Percentiles rank a stretch among this genome's conserved stretches.
Evolutionary conservation across 2,888 invertebrate genomes (phyloP).

Genomic region (Volucella zonaria): DNA sequence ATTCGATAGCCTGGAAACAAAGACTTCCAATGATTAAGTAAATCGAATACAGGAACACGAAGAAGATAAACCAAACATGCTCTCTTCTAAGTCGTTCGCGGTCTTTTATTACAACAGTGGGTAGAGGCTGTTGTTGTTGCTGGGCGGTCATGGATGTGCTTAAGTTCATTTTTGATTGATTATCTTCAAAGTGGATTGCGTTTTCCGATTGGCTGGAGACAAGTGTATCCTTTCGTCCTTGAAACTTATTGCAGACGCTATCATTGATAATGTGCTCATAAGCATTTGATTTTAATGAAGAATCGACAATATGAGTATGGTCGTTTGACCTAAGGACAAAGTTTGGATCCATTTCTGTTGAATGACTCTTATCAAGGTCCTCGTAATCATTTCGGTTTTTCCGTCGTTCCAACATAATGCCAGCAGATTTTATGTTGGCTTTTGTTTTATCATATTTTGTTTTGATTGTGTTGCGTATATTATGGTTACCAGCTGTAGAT

Average conservation of each 20-base stretch:
- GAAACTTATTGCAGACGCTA: slow-evolving; percentile 15
- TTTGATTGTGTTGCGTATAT: slow-evolving; percentile 52
- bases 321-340: slow-evolving; percentile 14
- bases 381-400: slow-evolving; percentile 74
- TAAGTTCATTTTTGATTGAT: slow-evolving; percentile 71
- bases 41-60: slow-evolving; percentile 85
- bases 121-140: background rate
- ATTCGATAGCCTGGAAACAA: slow-evolving; percentile 87
- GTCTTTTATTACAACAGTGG: slow-evolving; percentile 19
- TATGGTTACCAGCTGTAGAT: slow-evolving; percentile 20
- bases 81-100: slow-evolving; percentile 61
- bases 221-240: slow-evolving; percentile 20
- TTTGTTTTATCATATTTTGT: slow-evolving; percentile 50
- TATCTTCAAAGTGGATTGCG: slow-evolving; percentile 47
- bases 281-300: slow-evolving; percentile 28
- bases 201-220: slow-evolving; percentile 23
- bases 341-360: slow-evolving; percentile 42
- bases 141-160: slow-evolving; percentile 15
- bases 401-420: slow-evolving; percentile 19
- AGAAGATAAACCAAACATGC: slow-evolving; percentile 83
- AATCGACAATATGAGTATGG: slow-evolving; percentile 1
- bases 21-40: slow-evolving; percentile 87
- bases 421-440: slow-evolving; percentile 44
- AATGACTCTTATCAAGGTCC: slow-evolving; percentile 74
- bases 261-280: slow-evolving; percentile 10